These are phyloP conservation scores for Hyla sarda DNA, from an alignment of 2,113 vertebrate genomes.

Conservation along the genomic window DNA sequence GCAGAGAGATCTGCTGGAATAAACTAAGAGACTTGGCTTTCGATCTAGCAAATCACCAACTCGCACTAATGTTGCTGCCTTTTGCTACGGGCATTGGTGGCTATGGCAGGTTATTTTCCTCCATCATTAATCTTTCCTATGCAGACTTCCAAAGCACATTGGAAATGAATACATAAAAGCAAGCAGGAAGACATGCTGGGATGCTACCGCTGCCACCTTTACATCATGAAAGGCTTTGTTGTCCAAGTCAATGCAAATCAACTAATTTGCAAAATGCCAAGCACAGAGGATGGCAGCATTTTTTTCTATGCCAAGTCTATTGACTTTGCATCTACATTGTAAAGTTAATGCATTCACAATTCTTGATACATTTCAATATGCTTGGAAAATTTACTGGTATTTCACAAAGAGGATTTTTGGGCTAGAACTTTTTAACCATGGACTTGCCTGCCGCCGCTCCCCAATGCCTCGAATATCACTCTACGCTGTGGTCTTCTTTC, in stretches of 20 bases:
- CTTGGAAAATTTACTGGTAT: no score
- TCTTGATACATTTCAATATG: no score
- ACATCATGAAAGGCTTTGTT: not conserved
- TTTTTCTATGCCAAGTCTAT: not conserved
- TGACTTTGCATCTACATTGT: not conserved
- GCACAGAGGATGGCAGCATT: not conserved
- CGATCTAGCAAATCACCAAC: no score
- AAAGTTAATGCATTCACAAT: not conserved
- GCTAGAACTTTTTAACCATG: no score
- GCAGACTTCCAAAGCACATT: not conserved
- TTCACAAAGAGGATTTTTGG: no score
- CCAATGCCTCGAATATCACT: no score
- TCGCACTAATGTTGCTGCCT: not conserved
- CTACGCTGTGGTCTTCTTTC: no score
- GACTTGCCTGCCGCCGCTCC: no score
- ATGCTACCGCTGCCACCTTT: not conserved
- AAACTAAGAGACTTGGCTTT: no score
- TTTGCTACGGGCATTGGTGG: not conserved
- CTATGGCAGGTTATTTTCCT: not conserved
- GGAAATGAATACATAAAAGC: not conserved
- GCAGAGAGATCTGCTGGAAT: no score
- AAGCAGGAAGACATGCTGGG: not conserved
- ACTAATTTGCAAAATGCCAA: not conserved
- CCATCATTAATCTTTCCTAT: not conserved
- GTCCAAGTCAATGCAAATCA: not conserved